phyloP scores from a whole-genome alignment of 1,140 invertebrate species.

The Penaeus chinensis region DNA sequence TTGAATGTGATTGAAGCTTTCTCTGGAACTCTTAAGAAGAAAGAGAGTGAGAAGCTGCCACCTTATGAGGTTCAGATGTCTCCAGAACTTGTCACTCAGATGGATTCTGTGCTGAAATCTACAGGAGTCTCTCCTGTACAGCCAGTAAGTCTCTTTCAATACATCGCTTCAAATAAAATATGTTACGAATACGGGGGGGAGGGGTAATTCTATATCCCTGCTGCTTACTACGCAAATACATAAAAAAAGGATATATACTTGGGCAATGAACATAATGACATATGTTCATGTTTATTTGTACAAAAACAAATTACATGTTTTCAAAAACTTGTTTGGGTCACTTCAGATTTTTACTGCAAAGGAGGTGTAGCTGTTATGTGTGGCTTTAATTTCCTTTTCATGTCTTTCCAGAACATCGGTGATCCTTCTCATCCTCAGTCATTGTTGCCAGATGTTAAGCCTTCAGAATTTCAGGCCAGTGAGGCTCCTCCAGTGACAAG shows the following conservation, averaged over 20 bases:
- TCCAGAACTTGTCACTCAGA: constrained; percentile 75
- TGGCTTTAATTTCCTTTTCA: neutral
- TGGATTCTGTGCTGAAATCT: constrained; percentile 76
- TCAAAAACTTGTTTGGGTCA: too few relatives aligned
- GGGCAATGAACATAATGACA: too few relatives aligned
- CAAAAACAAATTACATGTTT: too few relatives aligned
- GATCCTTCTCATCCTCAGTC: neutral
- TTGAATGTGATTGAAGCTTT: constrained; percentile 89
- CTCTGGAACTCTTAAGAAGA: constrained; percentile 86
- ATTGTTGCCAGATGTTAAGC: constrained; percentile 24
- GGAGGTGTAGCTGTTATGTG: neutral
- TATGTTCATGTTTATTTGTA: too few relatives aligned
- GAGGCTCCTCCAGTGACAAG: constrained; percentile 70
- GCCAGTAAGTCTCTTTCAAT: constrained; percentile 56
- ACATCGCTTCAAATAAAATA: neutral
- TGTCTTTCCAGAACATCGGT: neutral
- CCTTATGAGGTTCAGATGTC: constrained; percentile 83
- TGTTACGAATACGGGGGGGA: too few relatives aligned
- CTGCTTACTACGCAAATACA: too few relatives aligned
- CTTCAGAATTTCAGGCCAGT: constrained; percentile 30
- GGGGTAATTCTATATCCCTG: too few relatives aligned
- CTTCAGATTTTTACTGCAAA: too few relatives aligned
- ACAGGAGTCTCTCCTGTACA: constrained; percentile 73
- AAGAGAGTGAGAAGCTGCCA: constrained; percentile 78
- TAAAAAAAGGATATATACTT: too few relatives aligned